Evolutionary conservation across 2,797 vertebrate species (phyloP).

Genomic region (Zenarchopterus dispar): DNA sequence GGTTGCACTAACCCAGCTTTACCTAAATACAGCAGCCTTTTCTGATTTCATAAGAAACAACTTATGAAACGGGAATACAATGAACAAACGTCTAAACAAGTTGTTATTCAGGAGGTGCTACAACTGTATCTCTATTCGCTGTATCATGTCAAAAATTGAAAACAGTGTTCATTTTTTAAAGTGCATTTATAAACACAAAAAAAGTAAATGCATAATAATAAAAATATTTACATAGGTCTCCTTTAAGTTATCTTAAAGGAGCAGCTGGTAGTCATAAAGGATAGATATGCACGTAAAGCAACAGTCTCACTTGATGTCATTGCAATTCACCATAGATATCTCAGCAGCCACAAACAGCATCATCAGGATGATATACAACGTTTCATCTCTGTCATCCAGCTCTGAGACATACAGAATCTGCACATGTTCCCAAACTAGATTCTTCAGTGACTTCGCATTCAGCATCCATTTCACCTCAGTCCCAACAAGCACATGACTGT

Average conservation of each 20-base stretch:
- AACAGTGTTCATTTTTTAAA: too few relatives aligned
- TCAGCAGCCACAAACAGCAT: conserved; percentile 19
- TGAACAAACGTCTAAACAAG: too few relatives aligned
- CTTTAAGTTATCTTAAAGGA: conserved; percentile 12
- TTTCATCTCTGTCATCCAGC: conserved; percentile 9
- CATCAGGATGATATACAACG: background rate
- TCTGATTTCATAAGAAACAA: too few relatives aligned
- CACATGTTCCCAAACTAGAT: conserved; percentile 16
- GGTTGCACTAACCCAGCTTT: too few relatives aligned
- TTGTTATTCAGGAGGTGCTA: too few relatives aligned
- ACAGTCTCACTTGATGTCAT: conserved; percentile 11
- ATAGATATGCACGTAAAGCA: conserved; percentile 22
- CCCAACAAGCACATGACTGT: background rate
- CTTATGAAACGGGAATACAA: too few relatives aligned
- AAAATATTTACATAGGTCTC: too few relatives aligned
- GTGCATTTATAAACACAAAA: too few relatives aligned
- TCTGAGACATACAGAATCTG: conserved; percentile 17
- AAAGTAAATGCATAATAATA: too few relatives aligned
- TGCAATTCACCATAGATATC: conserved; percentile 21
- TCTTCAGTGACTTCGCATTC: conserved; percentile 17
- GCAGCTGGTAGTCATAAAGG: conserved; percentile 6
- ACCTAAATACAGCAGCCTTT: too few relatives aligned
- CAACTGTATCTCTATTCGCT: too few relatives aligned
- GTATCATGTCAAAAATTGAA: too few relatives aligned
- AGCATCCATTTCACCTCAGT: conserved; percentile 3